Percentiles rank a stretch among this genome's conserved stretches.
phyloP scores from a whole-genome alignment of 2,797 vertebrate species.

The Muscicapa striata region DNA sequence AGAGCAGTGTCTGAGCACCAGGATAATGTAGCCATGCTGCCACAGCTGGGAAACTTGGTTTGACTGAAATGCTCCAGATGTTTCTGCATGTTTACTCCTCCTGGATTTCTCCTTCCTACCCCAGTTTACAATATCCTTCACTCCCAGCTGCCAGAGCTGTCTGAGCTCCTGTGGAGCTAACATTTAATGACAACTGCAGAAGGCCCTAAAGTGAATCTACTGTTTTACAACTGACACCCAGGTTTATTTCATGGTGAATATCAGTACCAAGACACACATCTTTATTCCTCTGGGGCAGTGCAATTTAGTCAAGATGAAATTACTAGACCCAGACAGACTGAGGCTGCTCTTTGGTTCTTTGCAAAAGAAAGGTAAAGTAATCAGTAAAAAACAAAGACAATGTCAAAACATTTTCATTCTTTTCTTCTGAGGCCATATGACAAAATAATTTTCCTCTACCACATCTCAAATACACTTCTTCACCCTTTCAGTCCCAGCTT shows the following conservation, averaged over 20 bases:
- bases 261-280: neutral
- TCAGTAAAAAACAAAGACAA: neutral
- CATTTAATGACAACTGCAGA: constrained; percentile 24
- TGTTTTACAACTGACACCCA: neutral
- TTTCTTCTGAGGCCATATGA: neutral
- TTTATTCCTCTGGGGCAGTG: neutral
- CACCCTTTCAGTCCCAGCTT: neutral
- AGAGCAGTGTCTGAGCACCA: neutral
- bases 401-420: neutral
- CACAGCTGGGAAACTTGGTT: neutral
- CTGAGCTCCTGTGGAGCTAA: neutral
- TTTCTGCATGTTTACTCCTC: constrained; percentile 1
- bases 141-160: neutral
- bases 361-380: neutral
- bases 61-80: neutral
- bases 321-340: neutral
- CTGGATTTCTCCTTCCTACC: neutral
- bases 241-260: neutral
- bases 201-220: constrained; percentile 8
- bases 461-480: neutral
- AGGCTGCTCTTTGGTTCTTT: neutral
- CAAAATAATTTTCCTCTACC: neutral
- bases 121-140: neutral
- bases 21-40: neutral
- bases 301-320: neutral